Percentiles rank a stretch among this genome's conserved stretches.
Conservation (phyloP, 2,888 invertebrate species). For the Drosophila aldrichi region DNA sequence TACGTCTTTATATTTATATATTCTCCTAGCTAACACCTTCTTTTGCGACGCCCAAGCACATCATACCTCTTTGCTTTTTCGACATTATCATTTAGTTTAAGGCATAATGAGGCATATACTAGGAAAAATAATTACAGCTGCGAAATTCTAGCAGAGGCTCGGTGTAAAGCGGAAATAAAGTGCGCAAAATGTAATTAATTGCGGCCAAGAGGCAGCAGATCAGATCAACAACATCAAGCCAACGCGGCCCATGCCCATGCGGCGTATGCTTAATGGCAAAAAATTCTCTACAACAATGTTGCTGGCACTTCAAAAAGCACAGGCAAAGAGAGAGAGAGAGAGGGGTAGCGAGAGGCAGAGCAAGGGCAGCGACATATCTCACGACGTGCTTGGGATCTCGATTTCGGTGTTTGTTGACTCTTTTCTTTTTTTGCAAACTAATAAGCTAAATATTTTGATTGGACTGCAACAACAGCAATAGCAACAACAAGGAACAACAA, state of each 20-base stretch:
- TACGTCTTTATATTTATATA: no score
- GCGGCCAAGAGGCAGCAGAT: slow-evolving; percentile 54
- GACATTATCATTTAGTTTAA: slow-evolving; percentile 3
- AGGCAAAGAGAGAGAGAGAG: background rate
- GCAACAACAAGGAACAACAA: slow-evolving; percentile 6
- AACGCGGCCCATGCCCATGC: slow-evolving; percentile 24
- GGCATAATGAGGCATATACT: slow-evolving; percentile 43
- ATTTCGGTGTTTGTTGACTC: slow-evolving; percentile 55
- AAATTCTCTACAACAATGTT: slow-evolving; percentile 30
- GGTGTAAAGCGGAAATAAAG: slow-evolving; percentile 75
- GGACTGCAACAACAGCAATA: slow-evolving; percentile 36
- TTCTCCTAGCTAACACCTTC: no score
- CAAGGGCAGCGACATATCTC: slow-evolving; percentile 20
- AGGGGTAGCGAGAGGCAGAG: background rate
- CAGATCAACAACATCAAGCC: slow-evolving; percentile 7
- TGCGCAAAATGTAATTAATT: slow-evolving; percentile 80
- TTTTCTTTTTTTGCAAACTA: slow-evolving; percentile 55
- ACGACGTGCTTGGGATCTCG: slow-evolving; percentile 33
- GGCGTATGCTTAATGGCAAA: slow-evolving; percentile 57
- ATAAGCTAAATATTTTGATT: slow-evolving; percentile 78
- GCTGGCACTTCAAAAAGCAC: slow-evolving; percentile 15
- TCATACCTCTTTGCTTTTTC: background rate
- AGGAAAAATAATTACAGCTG: slow-evolving; percentile 58
- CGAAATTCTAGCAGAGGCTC: slow-evolving; percentile 64
- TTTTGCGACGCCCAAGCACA: background rate